Evolutionary conservation across 1,140 invertebrate genomes (phyloP).

Genomic region (Marisa cornuarietis): DNA sequence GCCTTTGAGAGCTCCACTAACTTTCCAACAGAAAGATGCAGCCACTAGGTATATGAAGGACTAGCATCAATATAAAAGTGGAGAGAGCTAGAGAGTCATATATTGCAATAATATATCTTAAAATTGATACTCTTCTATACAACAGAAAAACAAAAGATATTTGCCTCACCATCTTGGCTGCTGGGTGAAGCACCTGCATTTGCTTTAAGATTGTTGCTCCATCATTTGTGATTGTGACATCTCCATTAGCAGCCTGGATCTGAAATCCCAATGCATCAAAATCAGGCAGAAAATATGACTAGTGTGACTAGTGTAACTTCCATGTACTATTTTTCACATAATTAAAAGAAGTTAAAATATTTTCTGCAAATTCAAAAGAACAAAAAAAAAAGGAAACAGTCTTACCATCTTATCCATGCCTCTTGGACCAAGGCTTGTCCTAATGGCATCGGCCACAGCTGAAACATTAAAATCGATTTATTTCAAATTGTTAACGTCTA

Average conservation of each 20-base stretch:
- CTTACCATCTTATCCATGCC: slow-evolving; percentile 99
- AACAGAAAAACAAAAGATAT: neutral
- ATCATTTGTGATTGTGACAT: slow-evolving; percentile 99
- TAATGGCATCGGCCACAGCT: slow-evolving; percentile 98
- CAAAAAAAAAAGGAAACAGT: too few species aligned
- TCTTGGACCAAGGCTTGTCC: slow-evolving; percentile 96
- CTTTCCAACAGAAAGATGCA: slow-evolving; percentile 68
- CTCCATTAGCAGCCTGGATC: slow-evolving; percentile 96
- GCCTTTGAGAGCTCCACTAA: slow-evolving; percentile 97
- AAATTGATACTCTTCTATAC: neutral
- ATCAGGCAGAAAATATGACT: neutral
- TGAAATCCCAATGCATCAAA: slow-evolving; percentile 39
- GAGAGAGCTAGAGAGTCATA: neutral
- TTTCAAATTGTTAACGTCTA: too few species aligned
- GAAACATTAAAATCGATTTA: slow-evolving; percentile 51
- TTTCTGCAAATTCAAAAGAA: too few species aligned
- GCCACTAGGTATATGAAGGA: neutral
- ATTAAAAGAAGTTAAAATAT: too few species aligned
- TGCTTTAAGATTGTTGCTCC: slow-evolving; percentile 99
- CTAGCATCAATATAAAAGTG: neutral
- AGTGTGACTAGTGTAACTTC: too few species aligned
- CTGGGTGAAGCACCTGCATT: slow-evolving; percentile 98
- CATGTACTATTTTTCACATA: neutral
- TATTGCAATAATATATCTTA: neutral
- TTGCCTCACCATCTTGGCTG: slow-evolving; percentile 93